Evolutionary conservation across 2,888 invertebrate genomes (phyloP), one percentile per base, ranked within the genome.

Genomic region (Cephus pulcher): DNA sequence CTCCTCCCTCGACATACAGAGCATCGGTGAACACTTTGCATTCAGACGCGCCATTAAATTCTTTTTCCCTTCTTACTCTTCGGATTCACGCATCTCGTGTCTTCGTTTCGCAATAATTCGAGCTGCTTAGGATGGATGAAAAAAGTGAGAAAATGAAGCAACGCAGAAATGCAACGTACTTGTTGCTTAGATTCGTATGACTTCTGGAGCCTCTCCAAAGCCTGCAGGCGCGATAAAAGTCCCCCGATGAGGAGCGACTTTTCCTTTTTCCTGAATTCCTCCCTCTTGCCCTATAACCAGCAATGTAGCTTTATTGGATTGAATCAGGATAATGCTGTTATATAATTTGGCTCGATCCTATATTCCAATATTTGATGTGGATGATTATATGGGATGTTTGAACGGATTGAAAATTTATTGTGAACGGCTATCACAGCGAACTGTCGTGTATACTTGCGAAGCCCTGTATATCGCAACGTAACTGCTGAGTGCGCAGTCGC

Each of bases 331-430:
- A 81, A 78, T 78, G 80, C 75, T 75, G 80, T 83, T 80, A 80
- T 80, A 81, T 82, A 80, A 84, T 82, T 81, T 80, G 76, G 77
- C 12, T 56, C 80, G 77, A 74, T 74, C 74, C 74, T 34, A 71
- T 23, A 34, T 74, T 34, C 81, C 85, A 82, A 84, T 86, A 85
- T 86, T 86, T 86, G 86, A 85, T 85, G 84, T 83, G 82, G 79
- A 77, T 83, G 85, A 87, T 87, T 86, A 83, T 83, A 81, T 77
- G 84, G 82, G 75, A 81, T 82, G 82, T 83, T 84, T 83, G 82
- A 80, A 77, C 79, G 82, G 80, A 82, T 83, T 81, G 83, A 80
- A 85, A 84, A 85, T 84, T 86, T 84, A 87, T 86, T 78, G 81
- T 77, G 74, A 78, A 73, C 37, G 79, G 76, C 40, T 15, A 40